These are phyloP conservation scores for Epistrophe grossulariae DNA, from an alignment of 2,888 invertebrate genomes.

Conservation along the genomic window DNA sequence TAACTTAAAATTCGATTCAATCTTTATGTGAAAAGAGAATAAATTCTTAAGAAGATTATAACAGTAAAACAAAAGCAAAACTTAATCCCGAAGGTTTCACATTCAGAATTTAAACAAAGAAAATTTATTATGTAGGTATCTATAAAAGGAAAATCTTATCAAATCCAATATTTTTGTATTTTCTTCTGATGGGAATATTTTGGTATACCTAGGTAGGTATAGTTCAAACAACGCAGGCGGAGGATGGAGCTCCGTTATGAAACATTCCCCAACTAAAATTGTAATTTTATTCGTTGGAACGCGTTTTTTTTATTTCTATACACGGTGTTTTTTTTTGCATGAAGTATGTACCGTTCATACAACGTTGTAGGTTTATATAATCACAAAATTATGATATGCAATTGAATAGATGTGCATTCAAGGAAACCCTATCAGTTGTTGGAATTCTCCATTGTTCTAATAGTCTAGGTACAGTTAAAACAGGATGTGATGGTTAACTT, in stretches of 20 bases:
- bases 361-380: too few species aligned
- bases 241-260: too few species aligned
- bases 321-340: too few species aligned
- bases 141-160: not conserved
- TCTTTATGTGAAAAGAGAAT: too few species aligned
- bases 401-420: not conserved
- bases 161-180: not conserved
- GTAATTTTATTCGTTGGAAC: not conserved
- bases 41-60: too few species aligned
- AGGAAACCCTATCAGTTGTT: not conserved
- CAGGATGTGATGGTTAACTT: too few species aligned
- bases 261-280: too few species aligned
- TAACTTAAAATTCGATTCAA: too few species aligned
- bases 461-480: not conserved
- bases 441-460: not conserved
- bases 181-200: not conserved
- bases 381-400: not conserved
- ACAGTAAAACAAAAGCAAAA: not conserved
- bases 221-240: not conserved
- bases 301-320: too few species aligned
- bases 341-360: too few species aligned
- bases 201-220: too few species aligned
- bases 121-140: not conserved
- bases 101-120: too few species aligned
- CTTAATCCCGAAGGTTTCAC: not conserved